Evolutionary conservation across 1,140 invertebrate species (phyloP).

Genomic region (Diuraphis noxia): DNA sequence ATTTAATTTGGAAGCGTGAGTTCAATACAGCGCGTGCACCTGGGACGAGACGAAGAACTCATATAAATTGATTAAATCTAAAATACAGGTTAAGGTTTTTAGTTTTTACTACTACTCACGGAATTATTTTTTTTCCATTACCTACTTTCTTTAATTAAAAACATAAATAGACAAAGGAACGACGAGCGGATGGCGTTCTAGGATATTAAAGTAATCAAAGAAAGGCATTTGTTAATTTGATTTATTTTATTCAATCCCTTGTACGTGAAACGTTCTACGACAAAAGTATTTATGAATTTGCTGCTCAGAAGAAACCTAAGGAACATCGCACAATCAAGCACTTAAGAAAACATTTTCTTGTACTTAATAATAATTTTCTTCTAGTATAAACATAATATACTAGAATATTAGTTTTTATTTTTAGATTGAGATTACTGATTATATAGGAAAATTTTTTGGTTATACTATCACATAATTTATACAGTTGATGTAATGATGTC

Average conservation of each 20-base stretch:
- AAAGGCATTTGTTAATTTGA: neutral
- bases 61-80: neutral
- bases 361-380: no score
- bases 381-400: no score
- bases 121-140: neutral
- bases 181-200: neutral
- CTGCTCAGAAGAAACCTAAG: neutral
- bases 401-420: no score
- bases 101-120: no score
- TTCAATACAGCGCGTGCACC: neutral
- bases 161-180: neutral
- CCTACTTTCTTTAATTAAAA: neutral
- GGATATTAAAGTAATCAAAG: neutral
- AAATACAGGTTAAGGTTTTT: neutral
- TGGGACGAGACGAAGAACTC: neutral
- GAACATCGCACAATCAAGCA: neutral
- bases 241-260: neutral
- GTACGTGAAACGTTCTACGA: neutral
- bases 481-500: no score
- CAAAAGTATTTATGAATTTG: neutral
- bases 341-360: neutral
- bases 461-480: no score
- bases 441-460: no score
- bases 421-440: no score
- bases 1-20: neutral